Base-by-base conservation (phyloP, 1,140 invertebrate genomes). In the Drosophila dunni region DNA sequence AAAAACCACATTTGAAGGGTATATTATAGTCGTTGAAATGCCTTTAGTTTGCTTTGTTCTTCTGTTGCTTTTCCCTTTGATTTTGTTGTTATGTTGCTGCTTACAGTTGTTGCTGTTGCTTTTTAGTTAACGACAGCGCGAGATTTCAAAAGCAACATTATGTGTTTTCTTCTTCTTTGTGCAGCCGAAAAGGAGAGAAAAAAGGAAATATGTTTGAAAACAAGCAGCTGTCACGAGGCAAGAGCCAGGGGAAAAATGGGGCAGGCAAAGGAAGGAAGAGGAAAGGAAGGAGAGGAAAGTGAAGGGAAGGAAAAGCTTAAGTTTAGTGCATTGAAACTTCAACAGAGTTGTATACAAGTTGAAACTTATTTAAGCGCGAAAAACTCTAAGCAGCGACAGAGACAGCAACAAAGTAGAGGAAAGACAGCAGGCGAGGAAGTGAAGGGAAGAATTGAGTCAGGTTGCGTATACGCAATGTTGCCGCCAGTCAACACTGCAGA, bases 311-410 rank as follows among this genome's bases (percentile, higher is more conserved):
- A n/a, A 24, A n/a, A 51, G 9, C 15, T 54, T 33, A 38, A 64
- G 48, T 45, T 50, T 46, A 11, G 63, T 42, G 38, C 40, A 60
- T 29, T 66, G 56, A 54, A 56, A 74, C 48, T 64, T 65, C 51
- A 51, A 69, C 34, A 56, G 69, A 80, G 75, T 76, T 79, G 17
- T 33, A 10, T 63, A 62, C 78, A 74, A 17, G 62, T 61, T 84
- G 65, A 69, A 75, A 75, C 75, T 85, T 78, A 79, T 75, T 86
- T 81, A 70, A 72, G 78, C 70, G 66, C 54, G 38, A 65, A 79
- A 84, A 80, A 74, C 69, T 56, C 64, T 29, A 29, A 5, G 24
- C 24, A 29, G 2, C 24, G 24, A 66, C 44, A 56, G 44, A 51
- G 6, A 57, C 38, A 62, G 36, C 40, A 46, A 29, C 4, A 13